phyloP scores from a whole-genome alignment of 2,113 vertebrate species.

The Zosterops lateralis region DNA sequence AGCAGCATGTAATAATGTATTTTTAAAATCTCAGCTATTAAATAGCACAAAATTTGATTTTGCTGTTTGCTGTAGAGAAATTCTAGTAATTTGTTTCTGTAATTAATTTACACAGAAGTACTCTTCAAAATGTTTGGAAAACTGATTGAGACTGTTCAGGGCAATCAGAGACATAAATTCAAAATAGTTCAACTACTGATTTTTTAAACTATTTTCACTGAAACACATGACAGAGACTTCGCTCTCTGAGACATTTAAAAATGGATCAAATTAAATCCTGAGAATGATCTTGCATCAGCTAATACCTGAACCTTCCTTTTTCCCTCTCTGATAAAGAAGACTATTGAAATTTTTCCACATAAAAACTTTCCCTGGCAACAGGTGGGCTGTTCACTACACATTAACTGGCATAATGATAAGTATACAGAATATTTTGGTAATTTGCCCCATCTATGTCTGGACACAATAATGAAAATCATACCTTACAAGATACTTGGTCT shows the following conservation, averaged over 20 bases:
- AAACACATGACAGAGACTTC: neutral
- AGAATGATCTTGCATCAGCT: neutral
- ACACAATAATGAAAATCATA: neutral
- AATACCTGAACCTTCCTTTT: neutral
- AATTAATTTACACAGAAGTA: neutral
- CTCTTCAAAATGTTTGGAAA: neutral
- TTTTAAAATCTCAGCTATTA: neutral
- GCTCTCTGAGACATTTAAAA: neutral
- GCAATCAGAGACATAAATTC: neutral
- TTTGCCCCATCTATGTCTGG: neutral
- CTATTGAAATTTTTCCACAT: neutral
- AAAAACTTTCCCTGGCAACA: neutral
- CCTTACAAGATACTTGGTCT: neutral
- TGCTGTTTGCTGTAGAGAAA: neutral
- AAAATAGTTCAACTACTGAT: neutral
- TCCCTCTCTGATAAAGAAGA: neutral
- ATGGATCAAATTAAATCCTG: neutral
- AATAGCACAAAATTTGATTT: neutral
- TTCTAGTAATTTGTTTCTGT: neutral
- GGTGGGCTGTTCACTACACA: fast-evolving
- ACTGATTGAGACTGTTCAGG: neutral
- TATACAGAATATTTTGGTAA: neutral
- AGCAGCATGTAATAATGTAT: neutral
- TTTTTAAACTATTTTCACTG: neutral
- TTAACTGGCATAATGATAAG: neutral